Evolutionary conservation across 2,113 vertebrate genomes (phyloP), one percentile per base, ranked within the genome.

Genomic region (Marmota flaviventris): DNA sequence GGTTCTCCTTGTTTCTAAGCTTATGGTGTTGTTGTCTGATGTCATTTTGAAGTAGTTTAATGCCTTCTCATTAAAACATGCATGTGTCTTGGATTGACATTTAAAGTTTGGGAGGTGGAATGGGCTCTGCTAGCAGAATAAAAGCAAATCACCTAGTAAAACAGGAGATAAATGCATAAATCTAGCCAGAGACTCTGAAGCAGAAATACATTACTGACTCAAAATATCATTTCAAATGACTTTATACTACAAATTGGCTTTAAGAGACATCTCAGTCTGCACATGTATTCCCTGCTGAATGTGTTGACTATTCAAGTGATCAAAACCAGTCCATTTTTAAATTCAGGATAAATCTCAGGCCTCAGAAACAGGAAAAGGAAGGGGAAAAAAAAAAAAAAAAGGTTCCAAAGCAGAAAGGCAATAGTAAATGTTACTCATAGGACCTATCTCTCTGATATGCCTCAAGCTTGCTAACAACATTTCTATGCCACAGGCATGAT

Each of bases 261-360:
- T 98, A 98, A 98, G 98, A 98, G 95, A 98, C 95, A 98, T 94
- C 96, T 98, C 95, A 89, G 93, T 96, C 97, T 98, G 39, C 94
- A 93, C 81, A 89, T 97, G 96, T 98, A 98, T 98, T 98, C 98
- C 98, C 98, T 0, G 17, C 85, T 98, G 98, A 98, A 98, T 93
- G 85, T 89, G 98, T 98, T 98, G 98, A 97, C 97, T 98, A 98
- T 97, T 98, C 97, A 98, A 98, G 98, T 98, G 98, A 98, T 99
- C 97, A 98, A 98, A 99, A 98, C 93, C 96, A 97, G 96, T 93
- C 97, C 97, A 63, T 97, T 98, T 97, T 98, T 97, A 98, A 98
- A 98, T 96, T 98, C 97, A 98, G 91, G 96, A 98, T 97, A 98
- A 98, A 98, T 98, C 97, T 95, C 97, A 98, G 98, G 91, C 97